phyloP scores from a whole-genome alignment of 2,113 vertebrate species.

The Cebidichthys violaceus region DNA sequence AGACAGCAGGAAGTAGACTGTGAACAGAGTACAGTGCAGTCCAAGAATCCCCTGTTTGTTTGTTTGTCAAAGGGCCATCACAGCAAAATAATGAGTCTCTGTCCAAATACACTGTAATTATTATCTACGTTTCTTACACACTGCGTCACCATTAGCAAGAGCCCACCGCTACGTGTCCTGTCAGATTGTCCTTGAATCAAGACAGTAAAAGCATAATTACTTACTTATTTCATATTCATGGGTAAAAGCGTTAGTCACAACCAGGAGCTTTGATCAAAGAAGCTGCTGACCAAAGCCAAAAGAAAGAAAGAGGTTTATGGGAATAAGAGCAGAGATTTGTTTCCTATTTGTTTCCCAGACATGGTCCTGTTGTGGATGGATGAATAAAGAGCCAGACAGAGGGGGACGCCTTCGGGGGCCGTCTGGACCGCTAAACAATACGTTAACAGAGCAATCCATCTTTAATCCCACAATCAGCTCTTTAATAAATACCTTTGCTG shows the following conservation, averaged over 20 bases:
- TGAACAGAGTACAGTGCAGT: too few relatives aligned
- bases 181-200: slow-evolving; percentile 16
- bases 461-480: slow-evolving; percentile 53
- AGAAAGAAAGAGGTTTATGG: too few relatives aligned
- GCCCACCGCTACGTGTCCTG: neutral
- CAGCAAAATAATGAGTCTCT: too few relatives aligned
- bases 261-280: slow-evolving; percentile 17
- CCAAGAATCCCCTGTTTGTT: too few relatives aligned
- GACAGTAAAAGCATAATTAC: slow-evolving; percentile 19
- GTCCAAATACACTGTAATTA: neutral
- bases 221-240: slow-evolving; percentile 30
- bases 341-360: slow-evolving; percentile 4
- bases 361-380: slow-evolving; percentile 13
- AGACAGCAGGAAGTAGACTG: neutral
- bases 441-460: slow-evolving; percentile 56
- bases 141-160: neutral
- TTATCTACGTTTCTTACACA: neutral
- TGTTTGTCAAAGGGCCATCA: too few relatives aligned
- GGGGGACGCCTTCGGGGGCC: neutral
- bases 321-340: neutral
- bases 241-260: neutral
- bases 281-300: slow-evolving; percentile 18
- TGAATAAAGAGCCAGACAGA: slow-evolving; percentile 2
- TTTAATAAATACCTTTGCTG: slow-evolving; percentile 45
- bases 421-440: slow-evolving; percentile 42